Conservation (phyloP, 2,113 vertebrate species). For the Emberiza fucata region DNA sequence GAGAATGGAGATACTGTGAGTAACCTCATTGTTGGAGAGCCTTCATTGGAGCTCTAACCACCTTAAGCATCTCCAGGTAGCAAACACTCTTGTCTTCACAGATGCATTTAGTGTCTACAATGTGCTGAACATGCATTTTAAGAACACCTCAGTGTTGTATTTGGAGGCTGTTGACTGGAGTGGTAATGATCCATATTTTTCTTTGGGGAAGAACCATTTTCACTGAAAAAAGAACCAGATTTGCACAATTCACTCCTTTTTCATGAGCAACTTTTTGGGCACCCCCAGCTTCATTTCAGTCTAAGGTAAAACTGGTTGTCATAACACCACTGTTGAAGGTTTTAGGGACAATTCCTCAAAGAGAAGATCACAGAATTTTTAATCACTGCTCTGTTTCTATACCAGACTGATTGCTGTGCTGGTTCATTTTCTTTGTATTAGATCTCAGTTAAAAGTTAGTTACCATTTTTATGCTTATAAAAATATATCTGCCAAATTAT, state of each 20-base stretch:
- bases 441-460: not conserved
- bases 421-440: not conserved
- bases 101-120: not conserved
- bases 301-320: not conserved
- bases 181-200: not conserved
- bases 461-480: not conserved
- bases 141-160: rapidly evolving
- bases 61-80: not conserved
- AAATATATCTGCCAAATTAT: not conserved
- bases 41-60: not conserved
- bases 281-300: not conserved
- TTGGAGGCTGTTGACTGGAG: not conserved
- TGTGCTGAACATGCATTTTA: not conserved
- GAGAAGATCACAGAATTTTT: not conserved
- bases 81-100: not conserved
- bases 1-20: not conserved
- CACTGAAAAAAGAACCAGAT: not conserved
- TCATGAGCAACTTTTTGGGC: not conserved
- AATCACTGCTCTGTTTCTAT: not conserved
- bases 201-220: not conserved
- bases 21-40: not conserved
- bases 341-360: not conserved
- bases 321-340: rapidly evolving
- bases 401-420: not conserved
- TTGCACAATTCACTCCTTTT: not conserved